These are phyloP conservation scores for Cetonia aurata DNA, from an alignment of 2,888 invertebrate species.

Conservation along the genomic window DNA sequence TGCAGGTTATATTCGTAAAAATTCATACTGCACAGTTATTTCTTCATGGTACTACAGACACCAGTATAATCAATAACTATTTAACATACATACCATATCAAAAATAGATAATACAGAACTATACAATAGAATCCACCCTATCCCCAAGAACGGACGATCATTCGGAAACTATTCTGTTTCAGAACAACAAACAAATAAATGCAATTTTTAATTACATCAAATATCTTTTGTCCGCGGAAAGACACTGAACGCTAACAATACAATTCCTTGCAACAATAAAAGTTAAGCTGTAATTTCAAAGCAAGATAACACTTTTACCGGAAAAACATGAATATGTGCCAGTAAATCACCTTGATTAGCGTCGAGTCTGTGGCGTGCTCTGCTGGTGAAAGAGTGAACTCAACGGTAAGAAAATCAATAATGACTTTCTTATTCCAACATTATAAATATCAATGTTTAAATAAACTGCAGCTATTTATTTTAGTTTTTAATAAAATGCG, in stretches of 20 bases:
- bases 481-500: too few species aligned
- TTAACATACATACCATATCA: conserved; percentile 7
- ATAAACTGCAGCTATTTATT: too few species aligned
- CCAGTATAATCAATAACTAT: too few species aligned
- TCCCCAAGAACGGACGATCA: conserved; percentile 54
- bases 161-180: conserved; percentile 58
- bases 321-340: conserved; percentile 25
- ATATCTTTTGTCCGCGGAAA: conserved; percentile 53
- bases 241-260: conserved; percentile 33
- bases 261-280: conserved; percentile 39
- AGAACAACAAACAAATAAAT: conserved; percentile 59
- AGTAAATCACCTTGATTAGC: conserved; percentile 24
- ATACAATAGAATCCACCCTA: conserved; percentile 34
- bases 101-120: conserved; percentile 14
- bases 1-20: too few species aligned
- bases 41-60: too few species aligned
- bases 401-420: conserved; percentile 3
- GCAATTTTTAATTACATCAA: conserved; percentile 59
- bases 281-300: conserved; percentile 37
- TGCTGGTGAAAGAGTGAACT: conserved; percentile 27
- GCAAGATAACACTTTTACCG: conserved; percentile 30
- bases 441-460: too few species aligned
- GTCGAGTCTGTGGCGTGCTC: conserved; percentile 18
- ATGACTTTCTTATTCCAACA: too few species aligned
- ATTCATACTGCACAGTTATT: too few species aligned